phyloP scores from a whole-genome alignment of 1,140 invertebrate species.

The Trachymyrmex cornetzi region DNA sequence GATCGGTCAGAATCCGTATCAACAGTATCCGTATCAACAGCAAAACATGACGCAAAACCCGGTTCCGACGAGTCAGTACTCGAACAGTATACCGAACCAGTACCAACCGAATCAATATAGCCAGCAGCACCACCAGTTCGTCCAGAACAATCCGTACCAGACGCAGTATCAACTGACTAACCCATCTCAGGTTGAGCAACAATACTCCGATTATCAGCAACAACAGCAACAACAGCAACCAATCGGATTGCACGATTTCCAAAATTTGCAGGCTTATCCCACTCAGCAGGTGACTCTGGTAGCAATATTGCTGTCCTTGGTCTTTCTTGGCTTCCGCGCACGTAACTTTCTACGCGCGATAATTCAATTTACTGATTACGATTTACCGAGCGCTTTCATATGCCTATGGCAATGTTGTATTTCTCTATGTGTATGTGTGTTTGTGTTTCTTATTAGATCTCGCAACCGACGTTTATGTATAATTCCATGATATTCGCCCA shows the following conservation, averaged over 20 bases:
- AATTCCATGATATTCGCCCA: conserved; percentile 76
- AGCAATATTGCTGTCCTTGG: neutral
- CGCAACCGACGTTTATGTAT: conserved; percentile 70
- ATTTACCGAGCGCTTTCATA: conserved; percentile 11
- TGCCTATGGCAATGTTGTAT: conserved; percentile 30
- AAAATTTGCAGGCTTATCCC: conserved; percentile 81
- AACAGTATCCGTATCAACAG: conserved; percentile 72
- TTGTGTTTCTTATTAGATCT: conserved; percentile 77
- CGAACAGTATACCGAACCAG: conserved; percentile 74
- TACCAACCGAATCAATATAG: conserved; percentile 76
- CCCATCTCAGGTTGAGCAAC: conserved; percentile 74
- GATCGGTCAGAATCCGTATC: conserved; percentile 71
- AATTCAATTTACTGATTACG: neutral
- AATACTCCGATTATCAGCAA: conserved; percentile 78
- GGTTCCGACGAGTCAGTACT: conserved; percentile 74
- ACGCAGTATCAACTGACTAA: conserved; percentile 75
- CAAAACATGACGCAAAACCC: conserved; percentile 59
- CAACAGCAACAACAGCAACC: conserved; percentile 67
- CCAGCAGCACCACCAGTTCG: conserved; percentile 63
- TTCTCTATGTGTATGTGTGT: conserved; percentile 17
- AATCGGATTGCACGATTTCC: conserved; percentile 78
- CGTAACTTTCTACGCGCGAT: neutral
- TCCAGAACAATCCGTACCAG: conserved; percentile 70
- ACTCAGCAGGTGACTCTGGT: conserved; percentile 81
- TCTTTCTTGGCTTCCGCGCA: neutral